These are phyloP conservation scores for Argyresthia albistria DNA, from an alignment of 2,888 invertebrate species.

Conservation along the genomic window DNA sequence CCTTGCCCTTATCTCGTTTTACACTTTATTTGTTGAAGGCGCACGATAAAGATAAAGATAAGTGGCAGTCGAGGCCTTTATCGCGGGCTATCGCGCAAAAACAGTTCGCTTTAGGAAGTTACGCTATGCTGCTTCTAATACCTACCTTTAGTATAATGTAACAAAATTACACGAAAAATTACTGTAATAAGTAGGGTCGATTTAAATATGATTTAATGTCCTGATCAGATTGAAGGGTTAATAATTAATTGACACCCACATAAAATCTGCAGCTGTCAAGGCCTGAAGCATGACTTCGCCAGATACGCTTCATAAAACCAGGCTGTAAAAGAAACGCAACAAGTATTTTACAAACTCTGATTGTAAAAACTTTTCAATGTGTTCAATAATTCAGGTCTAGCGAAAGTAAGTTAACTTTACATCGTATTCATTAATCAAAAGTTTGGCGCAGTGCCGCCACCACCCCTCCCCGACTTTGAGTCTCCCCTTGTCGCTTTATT, in stretches of 20 bases:
- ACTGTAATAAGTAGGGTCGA: background rate
- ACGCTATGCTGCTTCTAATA: constrained; percentile 17
- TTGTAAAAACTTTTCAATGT: constrained; percentile 36
- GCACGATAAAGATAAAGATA: constrained; percentile 65
- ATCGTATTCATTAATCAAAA: constrained; percentile 70
- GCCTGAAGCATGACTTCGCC: too few species aligned
- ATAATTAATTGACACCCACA: too few species aligned
- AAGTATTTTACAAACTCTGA: constrained; percentile 3
- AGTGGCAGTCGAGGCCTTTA: constrained; percentile 56
- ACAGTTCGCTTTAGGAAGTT: constrained; percentile 47
- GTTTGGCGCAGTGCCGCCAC: constrained; percentile 62
- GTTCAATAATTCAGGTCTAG: constrained; percentile 56
- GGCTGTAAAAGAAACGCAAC: background rate
- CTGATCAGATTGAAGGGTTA: background rate
- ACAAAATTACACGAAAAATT: background rate
- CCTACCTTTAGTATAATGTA: constrained; percentile 8
- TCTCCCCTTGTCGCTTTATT: constrained; percentile 17
- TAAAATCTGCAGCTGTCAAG: too few species aligned
- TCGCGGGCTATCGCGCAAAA: constrained; percentile 53
- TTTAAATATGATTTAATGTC: background rate
- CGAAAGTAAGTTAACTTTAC: constrained; percentile 60
- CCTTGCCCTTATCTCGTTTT: constrained; percentile 59
- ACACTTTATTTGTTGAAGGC: constrained; percentile 67
- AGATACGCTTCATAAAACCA: too few species aligned
- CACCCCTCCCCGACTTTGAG: constrained; percentile 21